A percentile compares a stretch with the other conserved stretches of the same genome.
These are phyloP conservation scores for Ptychobarbus kaznakovi DNA, from an alignment of 2,797 vertebrate genomes.

Conservation along the genomic window DNA sequence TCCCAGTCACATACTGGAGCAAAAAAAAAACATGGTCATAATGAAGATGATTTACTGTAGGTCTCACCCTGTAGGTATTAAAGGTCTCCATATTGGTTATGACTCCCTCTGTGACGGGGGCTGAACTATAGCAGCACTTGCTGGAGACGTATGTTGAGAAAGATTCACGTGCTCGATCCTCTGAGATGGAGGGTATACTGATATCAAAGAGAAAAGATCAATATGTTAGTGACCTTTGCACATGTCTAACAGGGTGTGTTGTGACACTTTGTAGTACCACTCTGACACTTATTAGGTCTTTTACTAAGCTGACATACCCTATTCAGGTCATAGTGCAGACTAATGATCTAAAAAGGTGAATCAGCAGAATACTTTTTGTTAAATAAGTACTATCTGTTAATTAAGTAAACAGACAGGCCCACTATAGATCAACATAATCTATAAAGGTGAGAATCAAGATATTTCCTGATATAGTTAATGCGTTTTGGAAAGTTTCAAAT, in stretches of 20 bases:
- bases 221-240: neutral
- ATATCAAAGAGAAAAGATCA: neutral
- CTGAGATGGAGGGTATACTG: conserved; percentile 75
- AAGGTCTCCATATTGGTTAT: conserved; percentile 71
- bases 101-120: conserved; percentile 66
- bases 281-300: neutral
- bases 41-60: neutral
- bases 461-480: too few species aligned
- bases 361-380: neutral
- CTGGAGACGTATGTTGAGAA: conserved; percentile 67
- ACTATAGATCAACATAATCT: too few species aligned
- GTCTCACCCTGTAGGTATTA: conserved; percentile 76
- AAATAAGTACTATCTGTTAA: too few species aligned
- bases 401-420: too few species aligned
- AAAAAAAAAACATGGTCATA: neutral
- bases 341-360: neutral
- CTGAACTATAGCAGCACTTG: conserved; percentile 72
- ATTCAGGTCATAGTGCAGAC: conserved; percentile 6
- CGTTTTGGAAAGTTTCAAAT: too few species aligned
- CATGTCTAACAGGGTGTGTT: neutral
- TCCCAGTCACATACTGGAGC: neutral
- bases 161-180: conserved; percentile 73
- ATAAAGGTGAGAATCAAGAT: too few species aligned
- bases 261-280: neutral
- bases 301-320: neutral